Percentiles rank a stretch among this genome's conserved stretches.
These are phyloP conservation scores for Prinia subflava DNA, from an alignment of 2,113 vertebrate species.

Conservation along the genomic window DNA sequence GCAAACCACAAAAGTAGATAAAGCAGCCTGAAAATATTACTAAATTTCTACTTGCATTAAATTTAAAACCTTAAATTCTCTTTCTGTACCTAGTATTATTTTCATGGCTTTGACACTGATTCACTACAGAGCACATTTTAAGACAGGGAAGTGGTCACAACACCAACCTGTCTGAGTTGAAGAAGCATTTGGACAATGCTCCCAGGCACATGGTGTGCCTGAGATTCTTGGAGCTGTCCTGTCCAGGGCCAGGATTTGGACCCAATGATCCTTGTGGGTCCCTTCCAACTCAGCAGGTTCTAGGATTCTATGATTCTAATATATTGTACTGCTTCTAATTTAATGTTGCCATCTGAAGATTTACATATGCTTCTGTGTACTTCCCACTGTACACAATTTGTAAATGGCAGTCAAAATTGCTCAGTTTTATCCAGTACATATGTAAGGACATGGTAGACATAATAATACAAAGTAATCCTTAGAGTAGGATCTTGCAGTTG, in stretches of 20 bases:
- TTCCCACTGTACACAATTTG: neutral
- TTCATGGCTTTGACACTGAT: neutral
- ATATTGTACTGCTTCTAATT: neutral
- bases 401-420: neutral
- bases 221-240: neutral
- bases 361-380: neutral
- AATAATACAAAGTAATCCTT: neutral
- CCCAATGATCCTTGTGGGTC: neutral
- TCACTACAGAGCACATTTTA: neutral
- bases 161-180: neutral
- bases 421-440: fast-evolving
- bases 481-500: neutral
- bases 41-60: neutral
- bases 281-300: neutral
- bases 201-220: neutral
- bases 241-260: neutral
- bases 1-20: neutral
- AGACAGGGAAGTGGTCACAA: neutral
- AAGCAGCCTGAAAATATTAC: neutral
- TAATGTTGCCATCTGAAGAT: neutral
- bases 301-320: neutral
- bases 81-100: neutral
- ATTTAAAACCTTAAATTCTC: neutral
- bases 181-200: neutral
- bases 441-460: neutral